These are phyloP conservation scores for Trichosurus vulpecula DNA, from an alignment of 2,797 vertebrate genomes.

Conservation along the genomic window DNA sequence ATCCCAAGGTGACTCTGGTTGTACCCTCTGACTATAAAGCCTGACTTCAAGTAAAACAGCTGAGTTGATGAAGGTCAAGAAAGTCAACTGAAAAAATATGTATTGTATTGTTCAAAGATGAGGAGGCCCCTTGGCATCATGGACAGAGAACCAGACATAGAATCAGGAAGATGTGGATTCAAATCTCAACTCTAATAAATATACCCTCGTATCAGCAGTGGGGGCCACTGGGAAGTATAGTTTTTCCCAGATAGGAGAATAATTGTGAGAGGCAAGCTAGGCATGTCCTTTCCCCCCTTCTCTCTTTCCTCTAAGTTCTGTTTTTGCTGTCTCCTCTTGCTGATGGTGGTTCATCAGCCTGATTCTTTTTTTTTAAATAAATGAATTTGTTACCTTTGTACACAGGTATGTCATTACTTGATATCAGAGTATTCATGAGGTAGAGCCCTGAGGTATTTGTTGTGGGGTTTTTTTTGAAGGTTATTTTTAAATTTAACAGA, in stretches of 20 bases:
- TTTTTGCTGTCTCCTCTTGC: conserved; percentile 5
- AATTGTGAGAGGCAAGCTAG: not conserved
- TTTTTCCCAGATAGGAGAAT: not conserved
- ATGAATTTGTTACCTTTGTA: too few relatives aligned
- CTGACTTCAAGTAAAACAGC: not conserved
- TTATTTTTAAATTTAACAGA: too few relatives aligned
- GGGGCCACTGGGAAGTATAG: not conserved
- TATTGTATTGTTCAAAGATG: not conserved
- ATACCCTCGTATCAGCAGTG: not conserved
- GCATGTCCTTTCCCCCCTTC: not conserved
- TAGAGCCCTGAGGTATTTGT: not conserved
- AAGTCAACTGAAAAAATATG: not conserved
- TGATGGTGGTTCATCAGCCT: not conserved
- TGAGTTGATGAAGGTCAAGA: not conserved
- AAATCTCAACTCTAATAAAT: not conserved
- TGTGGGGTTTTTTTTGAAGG: too few relatives aligned
- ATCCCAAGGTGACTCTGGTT: too few relatives aligned
- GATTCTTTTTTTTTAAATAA: not conserved
- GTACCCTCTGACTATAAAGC: not conserved
- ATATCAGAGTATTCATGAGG: not conserved
- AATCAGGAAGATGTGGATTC: not conserved
- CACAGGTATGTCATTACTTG: not conserved
- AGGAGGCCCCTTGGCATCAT: not conserved
- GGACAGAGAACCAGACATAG: not conserved
- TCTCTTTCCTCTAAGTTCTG: not conserved